Percentiles rank a stretch among this genome's conserved stretches.
Evolutionary conservation across 2,113 vertebrate genomes (phyloP).

Genomic region (Pseudorasbora parva): DNA sequence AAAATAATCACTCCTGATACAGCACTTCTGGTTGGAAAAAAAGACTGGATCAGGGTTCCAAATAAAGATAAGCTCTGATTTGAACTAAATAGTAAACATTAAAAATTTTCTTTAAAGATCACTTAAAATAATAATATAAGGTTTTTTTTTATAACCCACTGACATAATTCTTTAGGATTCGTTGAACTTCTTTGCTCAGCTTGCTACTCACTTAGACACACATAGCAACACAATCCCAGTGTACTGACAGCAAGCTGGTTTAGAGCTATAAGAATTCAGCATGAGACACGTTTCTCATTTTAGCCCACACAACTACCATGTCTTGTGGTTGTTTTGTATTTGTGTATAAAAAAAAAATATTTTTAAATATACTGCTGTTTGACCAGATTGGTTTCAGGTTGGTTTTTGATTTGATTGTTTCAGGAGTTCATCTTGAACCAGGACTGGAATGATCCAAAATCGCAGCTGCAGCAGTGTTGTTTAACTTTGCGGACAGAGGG

Average conservation of each 20-base stretch:
- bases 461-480: conserved; percentile 97
- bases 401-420: conserved; percentile 39
- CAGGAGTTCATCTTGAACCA: conserved; percentile 99
- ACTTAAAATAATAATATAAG: no score
- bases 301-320: neutral
- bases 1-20: neutral
- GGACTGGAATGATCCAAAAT: conserved; percentile 99
- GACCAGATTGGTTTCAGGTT: neutral
- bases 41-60: neutral
- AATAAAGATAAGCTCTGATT: neutral
- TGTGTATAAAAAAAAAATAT: neutral
- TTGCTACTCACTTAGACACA: no score
- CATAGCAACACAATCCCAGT: no score
- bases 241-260: no score
- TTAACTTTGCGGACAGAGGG: conserved; percentile 96
- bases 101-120: no score
- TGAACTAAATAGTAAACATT: no score
- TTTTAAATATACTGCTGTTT: neutral
- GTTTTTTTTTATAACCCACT: no score
- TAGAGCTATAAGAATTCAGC: neutral
- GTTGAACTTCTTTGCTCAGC: no score
- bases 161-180: no score
- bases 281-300: neutral
- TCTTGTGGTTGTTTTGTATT: neutral
- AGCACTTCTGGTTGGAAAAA: neutral